Base-by-base conservation (phyloP, 2,797 vertebrate genomes). In the Rhabdophis nuchalis region DNA sequence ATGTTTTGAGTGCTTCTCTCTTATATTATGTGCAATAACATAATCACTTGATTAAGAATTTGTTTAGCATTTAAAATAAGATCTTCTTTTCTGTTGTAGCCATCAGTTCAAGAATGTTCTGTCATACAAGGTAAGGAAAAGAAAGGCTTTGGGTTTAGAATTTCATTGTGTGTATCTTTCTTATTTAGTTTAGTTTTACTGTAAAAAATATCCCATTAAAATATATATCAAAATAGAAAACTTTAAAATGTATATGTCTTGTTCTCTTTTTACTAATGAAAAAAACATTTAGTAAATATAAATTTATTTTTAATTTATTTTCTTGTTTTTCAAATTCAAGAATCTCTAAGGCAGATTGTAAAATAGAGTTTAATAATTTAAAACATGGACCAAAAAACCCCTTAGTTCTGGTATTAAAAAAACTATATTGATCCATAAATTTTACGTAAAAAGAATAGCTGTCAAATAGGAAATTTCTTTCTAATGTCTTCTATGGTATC, bases 101-200 rank as follows among this genome's bases (percentile, higher is more conserved):
- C 95, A 93, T 93, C 97, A 96, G 27, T 98, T 98, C 95, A 98
- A 97, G 96, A 95, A 96, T 93, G 92, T 97, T 90, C 96, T 98
- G 93, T 98, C 98, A 16, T 98, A 97, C 92, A 98, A 98, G 98
- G 98, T 98, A 98, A 53, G 97, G 92, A 93, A 93, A 95, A 94
- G 10, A 52, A 41, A 87, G 68, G 68, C 0, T 13, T 89, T 10
- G 77, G n/a, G 52, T 52, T 56, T 88, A 20, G 10, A 18, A 86
- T 82, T n/a, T 58, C 36, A 41, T 93, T 93, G 68, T 27, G 52
- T 90, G 23, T 0, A 0, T 20, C 77, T 95, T 91, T 77, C 91
- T 12, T 89, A 36, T 89, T 50, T 93, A 92, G 93, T 91, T 89
- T n/a, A 86, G 12, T 87, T n/a, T 41, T 41, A 46, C 20, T 77